phyloP scores from a whole-genome alignment of 2,797 vertebrate species.

The Bradypodion ventrale region DNA sequence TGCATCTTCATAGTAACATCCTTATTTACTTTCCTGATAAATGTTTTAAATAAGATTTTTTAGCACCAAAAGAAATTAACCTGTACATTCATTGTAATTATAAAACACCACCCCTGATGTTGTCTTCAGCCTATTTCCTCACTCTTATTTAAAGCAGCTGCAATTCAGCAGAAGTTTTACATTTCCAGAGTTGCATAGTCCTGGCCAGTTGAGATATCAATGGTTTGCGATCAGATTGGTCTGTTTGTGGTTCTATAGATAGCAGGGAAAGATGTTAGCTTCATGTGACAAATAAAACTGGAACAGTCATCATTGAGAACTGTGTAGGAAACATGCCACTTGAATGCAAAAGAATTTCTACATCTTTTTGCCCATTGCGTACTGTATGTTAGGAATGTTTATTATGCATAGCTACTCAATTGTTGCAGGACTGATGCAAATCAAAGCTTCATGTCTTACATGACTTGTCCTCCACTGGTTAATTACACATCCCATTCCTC shows the following conservation, averaged over 20 bases:
- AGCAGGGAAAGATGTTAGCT: constrained; percentile 31
- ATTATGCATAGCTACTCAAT: neutral
- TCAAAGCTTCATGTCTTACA: neutral
- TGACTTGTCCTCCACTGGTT: neutral
- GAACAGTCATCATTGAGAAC: neutral
- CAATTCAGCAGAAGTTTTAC: constrained; percentile 75
- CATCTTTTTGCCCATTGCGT: neutral
- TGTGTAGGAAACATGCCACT: neutral
- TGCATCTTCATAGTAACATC: constrained; percentile 77
- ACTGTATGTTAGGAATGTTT: neutral
- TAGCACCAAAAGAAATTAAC: constrained; percentile 84
- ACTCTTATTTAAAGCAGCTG: constrained; percentile 83
- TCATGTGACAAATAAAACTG: constrained; percentile 24
- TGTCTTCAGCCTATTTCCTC: constrained; percentile 82
- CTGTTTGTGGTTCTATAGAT: constrained; percentile 20
- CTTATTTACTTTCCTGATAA: constrained; percentile 81
- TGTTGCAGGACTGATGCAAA: neutral
- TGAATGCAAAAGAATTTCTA: neutral
- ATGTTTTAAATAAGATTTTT: constrained; percentile 85
- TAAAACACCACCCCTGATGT: constrained; percentile 79
- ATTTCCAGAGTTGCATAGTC: constrained; percentile 49
- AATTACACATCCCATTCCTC: neutral
- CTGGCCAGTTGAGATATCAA: constrained; percentile 26
- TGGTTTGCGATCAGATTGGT: neutral
- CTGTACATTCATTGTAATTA: constrained; percentile 86